Percentiles rank a stretch among this genome's conserved stretches.
These are phyloP conservation scores for Hippopotamus amphibius DNA, from an alignment of 2,113 vertebrate species.

Conservation along the genomic window DNA sequence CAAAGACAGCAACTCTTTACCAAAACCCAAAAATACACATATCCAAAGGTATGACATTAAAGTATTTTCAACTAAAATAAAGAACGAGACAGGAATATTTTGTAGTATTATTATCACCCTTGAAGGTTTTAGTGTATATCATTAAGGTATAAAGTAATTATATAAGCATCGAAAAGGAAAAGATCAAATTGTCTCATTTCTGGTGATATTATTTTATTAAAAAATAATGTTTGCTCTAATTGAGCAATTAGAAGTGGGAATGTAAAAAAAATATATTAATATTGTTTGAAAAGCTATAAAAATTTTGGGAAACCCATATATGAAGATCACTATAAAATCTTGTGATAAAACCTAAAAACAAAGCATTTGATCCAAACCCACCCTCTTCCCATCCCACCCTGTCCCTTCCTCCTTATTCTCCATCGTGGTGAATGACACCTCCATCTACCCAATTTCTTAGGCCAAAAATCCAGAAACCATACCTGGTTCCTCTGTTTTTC, in stretches of 20 bases:
- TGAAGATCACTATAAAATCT: background rate
- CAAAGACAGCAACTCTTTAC: background rate
- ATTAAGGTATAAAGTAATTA: background rate
- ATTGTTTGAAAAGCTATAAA: background rate
- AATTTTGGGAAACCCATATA: background rate
- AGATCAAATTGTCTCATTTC: background rate
- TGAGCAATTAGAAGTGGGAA: background rate
- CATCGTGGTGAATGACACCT: background rate
- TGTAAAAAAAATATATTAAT: background rate
- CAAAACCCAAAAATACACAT: background rate
- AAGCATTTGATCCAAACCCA: background rate
- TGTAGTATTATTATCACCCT: background rate
- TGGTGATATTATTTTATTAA: background rate
- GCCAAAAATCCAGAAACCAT: background rate
- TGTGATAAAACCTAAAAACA: background rate
- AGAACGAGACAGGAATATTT: background rate
- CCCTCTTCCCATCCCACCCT: background rate
- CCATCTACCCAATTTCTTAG: background rate
- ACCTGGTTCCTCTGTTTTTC: background rate
- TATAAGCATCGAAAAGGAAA: background rate
- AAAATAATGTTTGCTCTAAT: background rate
- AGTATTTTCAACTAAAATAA: conserved; percentile 34
- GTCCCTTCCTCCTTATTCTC: background rate
- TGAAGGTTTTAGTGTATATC: background rate
- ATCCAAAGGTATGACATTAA: background rate